Evolutionary conservation across 2,797 vertebrate genomes (phyloP).

Genomic region (Peromyscus eremicus): DNA sequence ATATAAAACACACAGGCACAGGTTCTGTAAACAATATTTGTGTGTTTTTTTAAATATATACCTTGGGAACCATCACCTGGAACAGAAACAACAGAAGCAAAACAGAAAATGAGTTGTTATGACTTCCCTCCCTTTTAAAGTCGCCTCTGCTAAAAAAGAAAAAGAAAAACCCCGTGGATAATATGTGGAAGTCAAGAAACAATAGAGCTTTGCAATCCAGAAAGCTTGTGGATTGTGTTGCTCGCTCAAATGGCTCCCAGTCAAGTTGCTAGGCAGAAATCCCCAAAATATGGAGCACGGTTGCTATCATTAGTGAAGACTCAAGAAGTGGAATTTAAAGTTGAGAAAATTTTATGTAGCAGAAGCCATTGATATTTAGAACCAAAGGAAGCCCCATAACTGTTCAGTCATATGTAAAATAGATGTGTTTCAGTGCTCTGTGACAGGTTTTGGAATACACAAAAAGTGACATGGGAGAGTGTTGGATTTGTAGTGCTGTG

Average conservation of each 20-base stretch:
- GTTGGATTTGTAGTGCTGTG: not conserved
- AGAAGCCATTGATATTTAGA: slow-evolving; percentile 60
- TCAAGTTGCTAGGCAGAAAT: slow-evolving; percentile 73
- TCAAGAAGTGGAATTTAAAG: slow-evolving; percentile 65
- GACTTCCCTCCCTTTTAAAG: slow-evolving; percentile 49
- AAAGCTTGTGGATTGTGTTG: slow-evolving; percentile 52
- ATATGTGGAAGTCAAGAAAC: slow-evolving; percentile 79
- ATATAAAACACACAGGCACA: slow-evolving; percentile 12
- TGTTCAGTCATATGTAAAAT: slow-evolving; percentile 6
- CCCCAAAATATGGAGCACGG: slow-evolving; percentile 64
- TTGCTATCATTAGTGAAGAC: slow-evolving; percentile 62
- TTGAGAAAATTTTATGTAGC: slow-evolving; percentile 35
- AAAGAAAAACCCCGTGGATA: slow-evolving; percentile 12
- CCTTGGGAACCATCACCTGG: slow-evolving; percentile 55
- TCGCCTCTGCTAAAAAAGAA: slow-evolving; percentile 21
- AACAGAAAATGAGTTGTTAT: slow-evolving; percentile 65
- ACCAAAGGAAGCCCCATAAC: slow-evolving; percentile 40
- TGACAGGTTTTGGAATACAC: slow-evolving; percentile 29
- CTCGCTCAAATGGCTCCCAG: slow-evolving; percentile 42
- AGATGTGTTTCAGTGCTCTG: slow-evolving; percentile 11
- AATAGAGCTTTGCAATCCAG: slow-evolving; percentile 70
- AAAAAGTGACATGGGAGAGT: slow-evolving; percentile 3
- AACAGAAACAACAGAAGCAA: slow-evolving; percentile 65
- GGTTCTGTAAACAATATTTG: slow-evolving; percentile 49
- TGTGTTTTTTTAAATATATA: not conserved